Evolutionary conservation across 1,140 invertebrate species (phyloP), one percentile per base, ranked within the genome.

Genomic region (Macrocentrus cingulum): DNA sequence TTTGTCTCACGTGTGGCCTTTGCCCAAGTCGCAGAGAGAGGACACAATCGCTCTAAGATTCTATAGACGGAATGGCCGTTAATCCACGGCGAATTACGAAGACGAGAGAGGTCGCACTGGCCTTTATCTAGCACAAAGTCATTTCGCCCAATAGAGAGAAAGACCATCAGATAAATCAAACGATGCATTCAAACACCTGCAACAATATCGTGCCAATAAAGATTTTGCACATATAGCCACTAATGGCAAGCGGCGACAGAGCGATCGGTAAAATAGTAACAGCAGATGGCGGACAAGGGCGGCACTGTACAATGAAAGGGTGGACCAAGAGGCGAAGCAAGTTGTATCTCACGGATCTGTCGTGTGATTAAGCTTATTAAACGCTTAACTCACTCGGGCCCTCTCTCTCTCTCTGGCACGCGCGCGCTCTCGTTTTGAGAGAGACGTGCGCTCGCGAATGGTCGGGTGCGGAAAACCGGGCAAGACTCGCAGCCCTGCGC

Each of bases 291-390:
- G 25, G 29, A 52, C 49, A 20, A 45, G 37, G 41, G 44, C 9
- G 34, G 15, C 22, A 49, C 41, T 19, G 48, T 13, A 49, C 29
- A 55, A 32, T 41, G 56, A 36, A 49, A 34, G 39, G 44, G n/a
- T 20, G 20, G 41, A 16, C 18, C 41, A 23, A 56, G 20, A 68
- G 61, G 70, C 70, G 72, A 77, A 76, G 72, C 71, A 76, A 77
- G 74, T 75, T 77, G 73, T 77, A 80, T 79, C 76, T 78, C 77
- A 79, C 74, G 71, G 74, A 79, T 80, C 77, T 77, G 75, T 79
- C 75, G 74, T 69, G 74, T 77, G 76, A 79, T 80, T 79, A 80
- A 79, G 77, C 75, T 79, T 79, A 79, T 78, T 79, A 79, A 78
- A 79, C 76, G 75, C 74, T 77, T 79, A 78, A 79, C 76, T 78